Conservation (phyloP, 2,888 invertebrate species). For the Rutpela maculata region DNA sequence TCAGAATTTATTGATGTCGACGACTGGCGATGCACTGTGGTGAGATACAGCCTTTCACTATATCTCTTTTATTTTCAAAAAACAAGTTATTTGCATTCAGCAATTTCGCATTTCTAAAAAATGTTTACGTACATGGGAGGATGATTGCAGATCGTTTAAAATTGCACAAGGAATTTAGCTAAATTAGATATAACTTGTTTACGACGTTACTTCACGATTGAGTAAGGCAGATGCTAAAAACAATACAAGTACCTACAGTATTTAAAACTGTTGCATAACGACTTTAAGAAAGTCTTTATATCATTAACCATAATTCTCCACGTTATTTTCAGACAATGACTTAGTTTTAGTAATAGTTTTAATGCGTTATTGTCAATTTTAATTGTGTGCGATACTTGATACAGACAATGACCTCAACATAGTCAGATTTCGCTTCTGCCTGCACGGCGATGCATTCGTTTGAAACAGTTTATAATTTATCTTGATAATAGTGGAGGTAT, state of each 20-base stretch:
- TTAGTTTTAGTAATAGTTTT: slow-evolving; percentile 5
- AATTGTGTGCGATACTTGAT: neutral
- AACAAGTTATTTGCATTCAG: too few relatives aligned
- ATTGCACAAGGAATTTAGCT: slow-evolving; percentile 21
- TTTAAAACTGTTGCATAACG: slow-evolving; percentile 29
- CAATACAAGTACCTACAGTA: slow-evolving; percentile 5
- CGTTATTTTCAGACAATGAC: slow-evolving; percentile 26
- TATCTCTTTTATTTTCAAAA: too few relatives aligned
- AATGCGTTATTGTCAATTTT: neutral
- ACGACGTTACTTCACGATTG: slow-evolving; percentile 24
- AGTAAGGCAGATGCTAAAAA: slow-evolving; percentile 30
- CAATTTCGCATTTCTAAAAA: too few relatives aligned
- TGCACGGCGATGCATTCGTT: neutral
- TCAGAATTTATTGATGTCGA: too few relatives aligned
- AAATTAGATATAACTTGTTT: slow-evolving; percentile 16
- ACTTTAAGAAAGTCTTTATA: slow-evolving; percentile 26
- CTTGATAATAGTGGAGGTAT: too few relatives aligned
- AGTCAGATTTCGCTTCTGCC: neutral
- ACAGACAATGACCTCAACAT: neutral
- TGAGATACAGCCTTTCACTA: too few relatives aligned
- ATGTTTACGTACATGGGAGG: neutral
- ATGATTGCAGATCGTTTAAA: slow-evolving; percentile 8
- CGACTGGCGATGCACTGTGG: too few relatives aligned
- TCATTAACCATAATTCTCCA: slow-evolving; percentile 26
- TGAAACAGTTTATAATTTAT: too few relatives aligned